Evolutionary conservation across 2,888 invertebrate species (phyloP).

Genomic region (Standfussiana lucernea): DNA sequence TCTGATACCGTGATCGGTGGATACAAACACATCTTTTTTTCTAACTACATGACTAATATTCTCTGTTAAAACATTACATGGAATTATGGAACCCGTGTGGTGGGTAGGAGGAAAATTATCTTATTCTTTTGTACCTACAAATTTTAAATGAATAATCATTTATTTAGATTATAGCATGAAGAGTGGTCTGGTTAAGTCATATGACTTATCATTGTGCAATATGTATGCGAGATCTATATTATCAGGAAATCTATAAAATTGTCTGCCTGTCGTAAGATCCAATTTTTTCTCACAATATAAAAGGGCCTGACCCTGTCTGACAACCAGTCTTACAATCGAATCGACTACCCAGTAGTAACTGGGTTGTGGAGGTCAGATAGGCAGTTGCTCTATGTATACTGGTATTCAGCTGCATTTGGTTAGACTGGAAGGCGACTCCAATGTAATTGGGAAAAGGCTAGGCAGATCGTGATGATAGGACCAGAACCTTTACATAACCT

Average conservation of each 20-base stretch:
- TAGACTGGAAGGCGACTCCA: not conserved
- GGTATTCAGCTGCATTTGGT: not conserved
- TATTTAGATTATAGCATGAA: slow-evolving; percentile 30
- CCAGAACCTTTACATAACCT: too few species aligned
- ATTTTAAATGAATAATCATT: slow-evolving; percentile 30
- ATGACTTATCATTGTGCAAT: slow-evolving; percentile 37
- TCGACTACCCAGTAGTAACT: not conserved
- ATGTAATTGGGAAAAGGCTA: not conserved
- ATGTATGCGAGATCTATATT: slow-evolving; percentile 8
- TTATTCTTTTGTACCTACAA: slow-evolving; percentile 24
- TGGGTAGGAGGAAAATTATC: slow-evolving; percentile 43
- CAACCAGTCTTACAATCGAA: not conserved
- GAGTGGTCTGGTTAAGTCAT: not conserved
- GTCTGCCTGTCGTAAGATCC: not conserved
- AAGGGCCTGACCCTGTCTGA: not conserved
- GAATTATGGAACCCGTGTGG: not conserved
- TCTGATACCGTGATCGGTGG: too few species aligned
- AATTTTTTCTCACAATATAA: not conserved
- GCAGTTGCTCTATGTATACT: not conserved
- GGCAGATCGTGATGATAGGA: too few species aligned
- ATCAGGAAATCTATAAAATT: not conserved
- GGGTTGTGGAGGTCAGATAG: not conserved
- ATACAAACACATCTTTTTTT: too few species aligned
- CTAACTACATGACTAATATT: slow-evolving; percentile 42
- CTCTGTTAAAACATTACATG: slow-evolving; percentile 25